Conservation (phyloP, 1,140 invertebrate species). For the Drosophila novamexicana region DNA sequence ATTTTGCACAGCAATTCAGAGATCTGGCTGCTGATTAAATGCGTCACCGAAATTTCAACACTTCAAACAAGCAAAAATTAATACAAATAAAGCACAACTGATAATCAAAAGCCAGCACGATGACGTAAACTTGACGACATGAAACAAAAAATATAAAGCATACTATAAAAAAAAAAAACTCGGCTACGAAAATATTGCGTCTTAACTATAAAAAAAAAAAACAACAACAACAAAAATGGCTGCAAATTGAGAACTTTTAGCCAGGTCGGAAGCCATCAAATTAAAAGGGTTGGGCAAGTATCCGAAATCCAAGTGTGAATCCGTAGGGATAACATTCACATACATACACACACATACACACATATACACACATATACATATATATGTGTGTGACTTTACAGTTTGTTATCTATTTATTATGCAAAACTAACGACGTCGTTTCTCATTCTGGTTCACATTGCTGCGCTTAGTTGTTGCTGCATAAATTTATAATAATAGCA, state of each 20-base stretch:
- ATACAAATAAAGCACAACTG: slow-evolving; percentile 20
- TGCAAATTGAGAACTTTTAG: slow-evolving; percentile 17
- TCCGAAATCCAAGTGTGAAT: slow-evolving; percentile 9
- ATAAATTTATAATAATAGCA: slow-evolving; percentile 55
- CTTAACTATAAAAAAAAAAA: slow-evolving; percentile 38
- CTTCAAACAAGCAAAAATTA: slow-evolving; percentile 33
- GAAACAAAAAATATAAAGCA: slow-evolving; percentile 38
- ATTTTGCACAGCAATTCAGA: slow-evolving; percentile 19
- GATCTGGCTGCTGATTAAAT: slow-evolving; percentile 59
- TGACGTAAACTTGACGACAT: slow-evolving; percentile 52
- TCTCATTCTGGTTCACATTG: slow-evolving; percentile 21
- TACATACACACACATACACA: background rate
- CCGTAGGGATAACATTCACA: background rate
- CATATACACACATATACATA: background rate
- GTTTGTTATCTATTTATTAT: slow-evolving; percentile 61
- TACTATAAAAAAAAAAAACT: slow-evolving; percentile 41
- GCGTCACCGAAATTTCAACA: slow-evolving; percentile 58
- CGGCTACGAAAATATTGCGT: slow-evolving; percentile 64
- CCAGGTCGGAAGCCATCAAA: slow-evolving; percentile 23
- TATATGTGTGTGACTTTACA: slow-evolving; percentile 28
- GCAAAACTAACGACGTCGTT: slow-evolving; percentile 51
- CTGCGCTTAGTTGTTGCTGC: slow-evolving; percentile 44
- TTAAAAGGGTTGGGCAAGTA: slow-evolving; percentile 18
- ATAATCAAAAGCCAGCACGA: slow-evolving; percentile 24
- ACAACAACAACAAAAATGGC: background rate